Evolutionary conservation across 2,797 vertebrate species (phyloP).

Genomic region (Etheostoma nigrum): DNA sequence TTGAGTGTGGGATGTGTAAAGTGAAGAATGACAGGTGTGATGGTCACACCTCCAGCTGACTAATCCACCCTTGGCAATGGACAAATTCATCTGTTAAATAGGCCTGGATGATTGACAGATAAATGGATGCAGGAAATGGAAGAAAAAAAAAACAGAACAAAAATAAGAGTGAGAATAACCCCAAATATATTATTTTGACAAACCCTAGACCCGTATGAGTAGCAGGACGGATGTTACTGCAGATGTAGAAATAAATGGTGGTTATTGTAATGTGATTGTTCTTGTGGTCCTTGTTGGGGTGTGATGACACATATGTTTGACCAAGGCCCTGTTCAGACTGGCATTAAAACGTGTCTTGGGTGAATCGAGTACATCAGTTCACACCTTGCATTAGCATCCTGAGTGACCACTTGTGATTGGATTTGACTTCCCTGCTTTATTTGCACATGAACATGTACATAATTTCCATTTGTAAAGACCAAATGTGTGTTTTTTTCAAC

Average conservation of each 20-base stretch:
- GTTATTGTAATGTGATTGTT: background rate
- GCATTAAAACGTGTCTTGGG: too few species aligned
- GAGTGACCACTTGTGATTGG: too few species aligned
- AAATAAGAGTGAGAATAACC: background rate
- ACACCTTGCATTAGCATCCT: too few species aligned
- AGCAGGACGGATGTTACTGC: too few species aligned
- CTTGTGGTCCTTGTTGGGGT: background rate
- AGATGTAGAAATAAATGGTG: background rate
- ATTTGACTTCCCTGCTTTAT: too few species aligned
- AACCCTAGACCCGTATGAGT: too few species aligned
- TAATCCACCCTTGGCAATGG: conserved; percentile 54
- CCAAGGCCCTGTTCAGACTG: too few species aligned
- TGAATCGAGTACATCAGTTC: too few species aligned
- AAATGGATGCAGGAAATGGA: background rate
- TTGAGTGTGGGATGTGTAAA: conserved; percentile 51
- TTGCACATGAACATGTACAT: too few species aligned
- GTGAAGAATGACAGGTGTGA: conserved; percentile 49
- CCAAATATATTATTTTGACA: background rate
- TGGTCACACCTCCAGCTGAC: conserved; percentile 64
- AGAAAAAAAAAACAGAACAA: background rate
- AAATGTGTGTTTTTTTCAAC: too few species aligned
- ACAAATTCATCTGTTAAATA: conserved; percentile 43
- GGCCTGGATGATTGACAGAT: conserved; percentile 47
- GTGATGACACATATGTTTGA: background rate
- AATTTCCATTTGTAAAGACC: too few species aligned